These are phyloP conservation scores for Hipposideros larvatus DNA, from an alignment of 2,797 vertebrate genomes.

Conservation along the genomic window DNA sequence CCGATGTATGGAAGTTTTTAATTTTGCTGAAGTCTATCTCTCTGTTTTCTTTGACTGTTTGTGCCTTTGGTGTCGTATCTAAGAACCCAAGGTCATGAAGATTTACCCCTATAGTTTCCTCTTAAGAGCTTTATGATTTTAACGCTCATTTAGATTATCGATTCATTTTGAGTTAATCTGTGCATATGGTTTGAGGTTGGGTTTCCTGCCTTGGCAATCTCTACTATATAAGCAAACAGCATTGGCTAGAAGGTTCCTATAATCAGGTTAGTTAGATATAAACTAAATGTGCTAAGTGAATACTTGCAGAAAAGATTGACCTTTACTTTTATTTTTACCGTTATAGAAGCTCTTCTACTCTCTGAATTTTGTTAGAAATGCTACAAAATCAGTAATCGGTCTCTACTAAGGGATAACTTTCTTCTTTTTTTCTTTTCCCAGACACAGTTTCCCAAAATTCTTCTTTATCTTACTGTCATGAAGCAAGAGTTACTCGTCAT, in stretches of 20 bases:
- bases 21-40: not conserved
- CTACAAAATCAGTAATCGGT: not conserved
- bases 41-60: not conserved
- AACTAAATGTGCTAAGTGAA: not conserved
- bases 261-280: not conserved
- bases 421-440: conserved; percentile 79
- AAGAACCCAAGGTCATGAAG: not conserved
- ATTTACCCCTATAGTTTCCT: not conserved
- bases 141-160: not conserved
- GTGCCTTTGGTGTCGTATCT: not conserved
- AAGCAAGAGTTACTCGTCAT: conserved; percentile 88
- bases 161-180: conserved; percentile 13
- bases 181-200: not conserved
- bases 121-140: not conserved
- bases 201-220: not conserved
- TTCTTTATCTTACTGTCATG: conserved; percentile 93
- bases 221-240: not conserved
- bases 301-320: not conserved
- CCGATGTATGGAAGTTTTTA: not conserved
- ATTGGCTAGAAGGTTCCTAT: not conserved
- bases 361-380: not conserved
- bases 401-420: not conserved
- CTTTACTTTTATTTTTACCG: not conserved
- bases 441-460: conserved; percentile 96
- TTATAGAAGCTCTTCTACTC: not conserved